Conservation (phyloP, 2,113 vertebrate genomes). For the Mixornis gularis region DNA sequence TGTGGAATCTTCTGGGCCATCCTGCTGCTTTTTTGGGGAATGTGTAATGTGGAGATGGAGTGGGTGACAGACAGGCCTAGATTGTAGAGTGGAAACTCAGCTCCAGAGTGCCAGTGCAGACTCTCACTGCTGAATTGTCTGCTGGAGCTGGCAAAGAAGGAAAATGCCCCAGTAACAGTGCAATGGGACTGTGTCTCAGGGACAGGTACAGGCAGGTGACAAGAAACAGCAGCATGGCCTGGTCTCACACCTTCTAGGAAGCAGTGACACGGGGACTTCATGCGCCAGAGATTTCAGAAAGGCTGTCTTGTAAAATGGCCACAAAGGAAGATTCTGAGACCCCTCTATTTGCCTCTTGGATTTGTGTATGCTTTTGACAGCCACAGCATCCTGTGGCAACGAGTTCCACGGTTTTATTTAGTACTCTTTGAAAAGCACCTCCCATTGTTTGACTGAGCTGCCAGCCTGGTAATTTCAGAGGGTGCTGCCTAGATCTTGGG, state of each 20-base stretch:
- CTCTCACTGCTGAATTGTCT: neutral
- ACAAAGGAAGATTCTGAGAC: neutral
- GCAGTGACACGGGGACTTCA: neutral
- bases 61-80: neutral
- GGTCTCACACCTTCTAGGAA: neutral
- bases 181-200: neutral
- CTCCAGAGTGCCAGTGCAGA: neutral
- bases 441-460: neutral
- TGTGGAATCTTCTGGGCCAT: neutral
- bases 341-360: neutral
- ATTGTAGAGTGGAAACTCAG: neutral
- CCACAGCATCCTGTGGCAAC: neutral
- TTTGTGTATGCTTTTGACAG: neutral
- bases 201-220: neutral
- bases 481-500: neutral
- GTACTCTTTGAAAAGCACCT: neutral
- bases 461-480: neutral
- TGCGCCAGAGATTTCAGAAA: neutral
- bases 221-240: neutral
- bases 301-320: neutral
- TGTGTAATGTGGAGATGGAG: neutral
- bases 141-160: neutral
- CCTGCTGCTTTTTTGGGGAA: neutral
- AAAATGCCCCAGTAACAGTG: neutral
- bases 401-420: neutral